phyloP scores from a whole-genome alignment of 2,888 invertebrate species.

The Cephus pygmeus region DNA sequence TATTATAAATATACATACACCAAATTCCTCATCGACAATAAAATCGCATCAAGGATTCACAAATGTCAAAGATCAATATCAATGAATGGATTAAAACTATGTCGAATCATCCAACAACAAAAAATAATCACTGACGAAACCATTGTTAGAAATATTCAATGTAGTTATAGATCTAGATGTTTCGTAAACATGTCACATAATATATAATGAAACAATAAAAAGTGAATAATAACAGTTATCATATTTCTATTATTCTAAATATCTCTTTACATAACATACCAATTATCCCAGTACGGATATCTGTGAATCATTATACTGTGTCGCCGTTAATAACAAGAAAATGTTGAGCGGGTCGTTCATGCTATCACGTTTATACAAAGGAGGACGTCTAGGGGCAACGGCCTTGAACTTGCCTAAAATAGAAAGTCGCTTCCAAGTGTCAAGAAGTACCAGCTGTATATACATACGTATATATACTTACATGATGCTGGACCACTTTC shows the following conservation, averaged over 20 bases:
- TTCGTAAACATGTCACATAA: neutral
- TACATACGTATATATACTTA: neutral
- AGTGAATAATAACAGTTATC: neutral
- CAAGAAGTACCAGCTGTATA: slow-evolving; percentile 1
- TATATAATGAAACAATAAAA: neutral
- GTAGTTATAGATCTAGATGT: neutral
- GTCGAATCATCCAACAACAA: neutral
- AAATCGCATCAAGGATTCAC: neutral
- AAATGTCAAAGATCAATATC: neutral
- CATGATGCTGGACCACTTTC: slow-evolving; percentile 34
- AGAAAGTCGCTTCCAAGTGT: slow-evolving; percentile 34
- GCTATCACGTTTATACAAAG: neutral
- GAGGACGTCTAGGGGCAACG: slow-evolving; percentile 7
- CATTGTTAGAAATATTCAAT: neutral
- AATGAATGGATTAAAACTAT: neutral
- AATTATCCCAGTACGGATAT: neutral
- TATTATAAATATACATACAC: neutral
- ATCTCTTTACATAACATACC: neutral
- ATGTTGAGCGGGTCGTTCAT: neutral
- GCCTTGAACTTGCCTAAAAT: slow-evolving; percentile 40
- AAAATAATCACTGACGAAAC: neutral
- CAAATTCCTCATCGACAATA: neutral
- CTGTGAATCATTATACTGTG: neutral
- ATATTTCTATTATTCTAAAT: neutral
- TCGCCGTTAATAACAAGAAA: neutral